Evolutionary conservation across 2,113 vertebrate genomes (phyloP).

Genomic region (Macquaria australasica): DNA sequence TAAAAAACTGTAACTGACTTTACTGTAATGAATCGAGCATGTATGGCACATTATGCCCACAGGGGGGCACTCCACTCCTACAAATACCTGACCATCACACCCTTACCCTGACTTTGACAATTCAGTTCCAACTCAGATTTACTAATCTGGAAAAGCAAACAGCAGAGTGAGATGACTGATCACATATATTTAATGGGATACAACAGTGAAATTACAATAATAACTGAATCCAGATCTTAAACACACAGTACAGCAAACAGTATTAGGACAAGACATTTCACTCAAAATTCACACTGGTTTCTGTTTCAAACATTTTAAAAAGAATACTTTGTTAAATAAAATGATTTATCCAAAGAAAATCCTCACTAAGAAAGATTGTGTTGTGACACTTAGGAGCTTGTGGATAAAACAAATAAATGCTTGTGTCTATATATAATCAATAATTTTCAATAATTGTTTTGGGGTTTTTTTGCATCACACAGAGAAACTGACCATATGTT

Average conservation of each 20-base stretch:
- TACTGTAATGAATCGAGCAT: not conserved
- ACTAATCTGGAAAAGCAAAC: not conserved
- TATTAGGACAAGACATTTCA: not conserved
- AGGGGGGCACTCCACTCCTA: not conserved
- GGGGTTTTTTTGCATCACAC: not conserved
- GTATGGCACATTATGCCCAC: conserved; percentile 10
- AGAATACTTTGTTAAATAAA: not conserved
- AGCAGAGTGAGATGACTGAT: not conserved
- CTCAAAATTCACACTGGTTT: not conserved
- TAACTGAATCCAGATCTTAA: not conserved
- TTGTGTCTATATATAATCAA: not conserved
- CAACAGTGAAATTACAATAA: not conserved
- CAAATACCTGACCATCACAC: not conserved
- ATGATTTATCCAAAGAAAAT: not conserved
- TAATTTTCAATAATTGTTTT: too few species aligned
- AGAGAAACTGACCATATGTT: not conserved
- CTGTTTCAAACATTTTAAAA: not conserved
- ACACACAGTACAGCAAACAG: not conserved
- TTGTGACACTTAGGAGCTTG: not conserved
- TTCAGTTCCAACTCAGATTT: not conserved
- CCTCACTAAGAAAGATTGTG: not conserved
- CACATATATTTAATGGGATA: not conserved
- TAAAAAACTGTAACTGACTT: not conserved
- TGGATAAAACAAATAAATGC: not conserved
- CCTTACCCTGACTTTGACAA: not conserved